phyloP scores from a whole-genome alignment of 2,113 vertebrate genomes.

The Epinephelus lanceolatus region DNA sequence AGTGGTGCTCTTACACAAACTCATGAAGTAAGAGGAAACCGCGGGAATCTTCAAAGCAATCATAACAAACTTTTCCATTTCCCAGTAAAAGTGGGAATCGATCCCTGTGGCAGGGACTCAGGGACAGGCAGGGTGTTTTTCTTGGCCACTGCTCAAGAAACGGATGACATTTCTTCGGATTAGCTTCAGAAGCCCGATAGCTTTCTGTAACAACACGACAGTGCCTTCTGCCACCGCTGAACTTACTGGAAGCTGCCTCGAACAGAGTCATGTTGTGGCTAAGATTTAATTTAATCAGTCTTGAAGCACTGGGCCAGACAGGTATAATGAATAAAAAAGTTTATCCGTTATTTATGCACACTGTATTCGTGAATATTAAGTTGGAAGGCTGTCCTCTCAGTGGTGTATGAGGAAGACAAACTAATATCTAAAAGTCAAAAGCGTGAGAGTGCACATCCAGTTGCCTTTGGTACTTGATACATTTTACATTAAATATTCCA shows the following conservation, averaged over 20 bases:
- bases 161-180: constrained; percentile 78
- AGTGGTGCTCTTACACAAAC: constrained; percentile 62
- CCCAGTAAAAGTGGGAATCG: constrained; percentile 78
- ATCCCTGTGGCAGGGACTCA: constrained; percentile 73
- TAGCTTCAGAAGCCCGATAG: constrained; percentile 70
- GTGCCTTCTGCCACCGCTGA: constrained; percentile 51
- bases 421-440: constrained; percentile 8
- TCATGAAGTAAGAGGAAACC: constrained; percentile 78
- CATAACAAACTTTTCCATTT: constrained; percentile 82
- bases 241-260: constrained; percentile 17
- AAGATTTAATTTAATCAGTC: constrained; percentile 8
- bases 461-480: not conserved
- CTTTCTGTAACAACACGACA: constrained; percentile 62
- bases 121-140: constrained; percentile 75
- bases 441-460: not conserved
- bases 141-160: constrained; percentile 78
- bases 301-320: not conserved
- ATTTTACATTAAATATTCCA: not conserved
- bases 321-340: not conserved
- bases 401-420: not conserved
- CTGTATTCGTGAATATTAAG: not conserved
- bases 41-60: constrained; percentile 79
- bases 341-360: not conserved
- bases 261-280: constrained; percentile 22
- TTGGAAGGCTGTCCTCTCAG: not conserved